A percentile compares a stretch with the other conserved stretches of the same genome.
phyloP scores from a whole-genome alignment of 2,888 invertebrate species.

The Callyntrura guangdongensis region DNA sequence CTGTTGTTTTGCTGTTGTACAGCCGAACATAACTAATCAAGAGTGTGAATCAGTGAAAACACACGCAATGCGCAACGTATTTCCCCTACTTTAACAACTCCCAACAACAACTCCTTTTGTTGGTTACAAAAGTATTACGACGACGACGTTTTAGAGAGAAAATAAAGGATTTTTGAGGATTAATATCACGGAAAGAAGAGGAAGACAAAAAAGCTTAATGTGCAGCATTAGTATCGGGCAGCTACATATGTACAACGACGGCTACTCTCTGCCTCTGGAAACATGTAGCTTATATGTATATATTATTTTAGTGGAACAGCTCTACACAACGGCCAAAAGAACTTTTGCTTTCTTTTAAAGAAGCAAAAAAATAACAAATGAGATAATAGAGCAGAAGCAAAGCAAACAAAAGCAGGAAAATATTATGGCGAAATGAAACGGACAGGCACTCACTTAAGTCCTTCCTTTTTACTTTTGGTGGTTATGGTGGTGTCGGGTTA shows the following conservation, averaged over 20 bases:
- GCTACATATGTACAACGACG: neutral
- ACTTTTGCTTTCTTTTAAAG: neutral
- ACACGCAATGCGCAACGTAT: slow-evolving; percentile 75
- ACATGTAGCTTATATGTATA: too few species aligned
- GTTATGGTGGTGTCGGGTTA: slow-evolving; percentile 14
- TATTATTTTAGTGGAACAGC: too few species aligned
- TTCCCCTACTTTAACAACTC: slow-evolving; percentile 35
- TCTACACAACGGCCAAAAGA: neutral
- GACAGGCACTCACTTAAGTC: slow-evolving; percentile 37
- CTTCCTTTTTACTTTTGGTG: too few species aligned
- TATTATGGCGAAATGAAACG: slow-evolving; percentile 2
- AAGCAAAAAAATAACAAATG: neutral
- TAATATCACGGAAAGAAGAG: slow-evolving; percentile 59
- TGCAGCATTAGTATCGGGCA: too few species aligned
- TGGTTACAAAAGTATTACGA: slow-evolving; percentile 62
- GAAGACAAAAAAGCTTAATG: slow-evolving; percentile 11
- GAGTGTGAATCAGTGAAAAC: slow-evolving; percentile 75
- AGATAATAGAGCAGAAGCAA: slow-evolving; percentile 22
- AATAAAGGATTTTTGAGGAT: slow-evolving; percentile 65
- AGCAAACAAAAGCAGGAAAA: slow-evolving; percentile 14
- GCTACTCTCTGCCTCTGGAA: too few species aligned
- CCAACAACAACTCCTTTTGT: slow-evolving; percentile 24
- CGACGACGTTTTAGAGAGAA: slow-evolving; percentile 64
- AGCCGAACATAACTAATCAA: slow-evolving; percentile 65
- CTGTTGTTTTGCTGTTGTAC: too few species aligned